Evolutionary conservation across 2,113 vertebrate species (phyloP).

Genomic region (Rhinolophus ferrumequinum): DNA sequence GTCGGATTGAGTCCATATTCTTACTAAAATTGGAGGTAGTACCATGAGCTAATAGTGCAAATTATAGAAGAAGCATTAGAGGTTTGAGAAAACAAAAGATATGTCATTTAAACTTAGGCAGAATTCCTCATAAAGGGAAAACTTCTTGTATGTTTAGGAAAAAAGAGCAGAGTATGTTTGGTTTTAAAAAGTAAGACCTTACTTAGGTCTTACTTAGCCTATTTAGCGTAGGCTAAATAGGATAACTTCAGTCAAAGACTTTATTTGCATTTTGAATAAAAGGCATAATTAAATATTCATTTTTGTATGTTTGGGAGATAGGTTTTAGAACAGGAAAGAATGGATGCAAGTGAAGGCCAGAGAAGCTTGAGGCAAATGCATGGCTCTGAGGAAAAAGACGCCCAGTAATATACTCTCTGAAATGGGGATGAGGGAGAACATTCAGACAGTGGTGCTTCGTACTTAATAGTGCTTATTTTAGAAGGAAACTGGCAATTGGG

Average conservation of each 20-base stretch:
- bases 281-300: neutral
- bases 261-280: neutral
- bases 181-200: neutral
- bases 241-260: neutral
- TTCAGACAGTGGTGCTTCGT: neutral
- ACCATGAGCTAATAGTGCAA: neutral
- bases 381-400: neutral
- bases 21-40: neutral
- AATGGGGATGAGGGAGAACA: neutral
- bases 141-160: neutral
- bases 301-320: neutral
- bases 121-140: neutral
- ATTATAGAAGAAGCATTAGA: neutral
- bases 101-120: neutral
- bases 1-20: neutral
- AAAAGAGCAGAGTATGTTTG: neutral
- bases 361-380: neutral
- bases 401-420: fast-evolving
- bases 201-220: no score
- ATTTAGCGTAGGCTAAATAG: neutral
- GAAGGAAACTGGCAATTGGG: neutral
- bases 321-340: neutral
- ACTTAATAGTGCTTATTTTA: neutral
- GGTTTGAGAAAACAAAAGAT: neutral
- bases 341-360: neutral